Evolutionary conservation across 1,140 invertebrate species (phyloP).

Genomic region (Philaenus spumarius): DNA sequence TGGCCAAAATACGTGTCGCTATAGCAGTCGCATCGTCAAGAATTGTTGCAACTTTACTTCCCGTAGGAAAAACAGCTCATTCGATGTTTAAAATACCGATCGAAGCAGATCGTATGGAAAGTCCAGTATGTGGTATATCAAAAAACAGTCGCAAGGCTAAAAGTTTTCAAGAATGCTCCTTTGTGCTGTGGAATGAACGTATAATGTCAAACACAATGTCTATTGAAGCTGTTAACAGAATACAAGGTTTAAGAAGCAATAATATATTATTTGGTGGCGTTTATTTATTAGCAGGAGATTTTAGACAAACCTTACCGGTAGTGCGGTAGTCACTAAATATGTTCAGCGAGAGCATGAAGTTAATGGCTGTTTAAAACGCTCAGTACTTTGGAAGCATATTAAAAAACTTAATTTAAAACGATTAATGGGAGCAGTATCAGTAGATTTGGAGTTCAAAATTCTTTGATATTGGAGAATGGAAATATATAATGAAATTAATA

Average conservation of each 20-base stretch:
- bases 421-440: background rate
- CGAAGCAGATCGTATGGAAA: conserved; percentile 14
- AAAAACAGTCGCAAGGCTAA: conserved; percentile 24
- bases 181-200: conserved; percentile 39
- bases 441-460: too few relatives aligned
- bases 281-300: conserved; percentile 32
- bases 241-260: conserved; percentile 4
- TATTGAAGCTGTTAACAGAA: conserved; percentile 28
- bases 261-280: conserved; percentile 28
- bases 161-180: conserved; percentile 29
- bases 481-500: background rate
- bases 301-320: conserved; percentile 29
- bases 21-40: conserved; percentile 40
- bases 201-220: conserved; percentile 33
- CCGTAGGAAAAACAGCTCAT: conserved; percentile 38
- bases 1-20: conserved; percentile 31
- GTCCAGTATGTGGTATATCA: conserved; percentile 36
- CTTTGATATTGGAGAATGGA: background rate
- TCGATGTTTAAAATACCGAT: conserved; percentile 34
- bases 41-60: conserved; percentile 41
- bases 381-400: conserved; percentile 36
- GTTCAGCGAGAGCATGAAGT: conserved; percentile 28
- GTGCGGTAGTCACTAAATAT: too few relatives aligned
- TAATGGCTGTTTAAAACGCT: conserved; percentile 41
- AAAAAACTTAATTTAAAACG: background rate